Conservation (phyloP, 2,113 vertebrate genomes). For the Centropus unirufus region DNA sequence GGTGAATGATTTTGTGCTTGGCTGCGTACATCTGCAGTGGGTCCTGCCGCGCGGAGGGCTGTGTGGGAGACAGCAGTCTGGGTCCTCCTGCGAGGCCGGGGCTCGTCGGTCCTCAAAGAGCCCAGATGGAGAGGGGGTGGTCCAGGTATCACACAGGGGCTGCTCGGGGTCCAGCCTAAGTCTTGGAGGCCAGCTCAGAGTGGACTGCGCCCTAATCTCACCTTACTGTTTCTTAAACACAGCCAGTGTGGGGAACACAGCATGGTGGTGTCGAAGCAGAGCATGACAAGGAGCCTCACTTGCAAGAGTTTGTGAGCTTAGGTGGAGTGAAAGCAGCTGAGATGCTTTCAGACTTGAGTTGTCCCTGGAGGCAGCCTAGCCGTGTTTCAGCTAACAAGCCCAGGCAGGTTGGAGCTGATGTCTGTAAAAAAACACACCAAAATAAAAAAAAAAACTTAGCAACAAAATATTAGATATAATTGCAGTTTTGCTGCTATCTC, state of each 20-base stretch:
- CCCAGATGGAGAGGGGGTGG: accelerated
- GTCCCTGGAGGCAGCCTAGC: neutral
- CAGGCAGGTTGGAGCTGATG: neutral
- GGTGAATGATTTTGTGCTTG: neutral
- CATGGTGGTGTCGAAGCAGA: neutral
- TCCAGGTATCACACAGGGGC: neutral
- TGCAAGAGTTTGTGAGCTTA: neutral
- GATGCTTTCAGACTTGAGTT: neutral
- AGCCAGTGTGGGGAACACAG: neutral
- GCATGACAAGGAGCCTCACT: neutral
- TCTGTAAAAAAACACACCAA: neutral
- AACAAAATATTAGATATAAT: neutral
- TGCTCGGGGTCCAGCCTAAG: neutral
- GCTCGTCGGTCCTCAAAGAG: neutral
- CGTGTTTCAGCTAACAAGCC: neutral
- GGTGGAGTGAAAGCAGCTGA: neutral
- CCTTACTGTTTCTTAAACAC: neutral
- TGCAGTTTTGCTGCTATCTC: neutral
- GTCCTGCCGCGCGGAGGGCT: neutral
- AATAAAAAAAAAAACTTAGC: neutral
- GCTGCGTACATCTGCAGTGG: accelerated
- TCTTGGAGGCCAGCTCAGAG: neutral
- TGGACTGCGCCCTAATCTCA: neutral
- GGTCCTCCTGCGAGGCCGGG: neutral
- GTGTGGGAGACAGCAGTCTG: neutral